Percentiles rank a stretch among this genome's conserved stretches.
Evolutionary conservation across 53 echinoderm and acorn worm genomes (phyloP).

Genomic region (Stichopus horrens): DNA sequence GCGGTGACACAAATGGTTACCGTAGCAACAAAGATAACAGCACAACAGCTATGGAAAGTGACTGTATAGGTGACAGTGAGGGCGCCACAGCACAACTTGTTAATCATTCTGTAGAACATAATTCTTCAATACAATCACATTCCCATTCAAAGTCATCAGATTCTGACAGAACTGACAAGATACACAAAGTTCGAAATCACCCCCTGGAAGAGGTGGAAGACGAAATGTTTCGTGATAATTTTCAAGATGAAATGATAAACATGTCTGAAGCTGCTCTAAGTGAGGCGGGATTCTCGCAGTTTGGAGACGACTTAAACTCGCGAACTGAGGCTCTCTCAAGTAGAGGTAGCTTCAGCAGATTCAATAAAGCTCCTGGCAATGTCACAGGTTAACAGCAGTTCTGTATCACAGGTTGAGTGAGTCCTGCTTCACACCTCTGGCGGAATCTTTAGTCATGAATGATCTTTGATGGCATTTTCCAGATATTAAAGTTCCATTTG

Average conservation of each 20-base stretch:
- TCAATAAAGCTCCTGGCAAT: conserved; percentile 28
- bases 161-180: not conserved
- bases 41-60: not conserved
- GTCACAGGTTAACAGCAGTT: not conserved
- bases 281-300: conserved; percentile 10
- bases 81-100: not conserved
- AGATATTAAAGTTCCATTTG: too few relatives aligned
- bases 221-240: not conserved
- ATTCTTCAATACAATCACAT: conserved; percentile 16
- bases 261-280: conserved; percentile 19
- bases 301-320: conserved; percentile 19
- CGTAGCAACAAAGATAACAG: not conserved
- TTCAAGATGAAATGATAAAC: conserved; percentile 9
- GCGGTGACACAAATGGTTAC: conserved; percentile 15
- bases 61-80: not conserved
- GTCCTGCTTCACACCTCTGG: too few relatives aligned
- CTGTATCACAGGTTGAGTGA: too few relatives aligned
- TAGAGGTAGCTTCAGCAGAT: conserved; percentile 33
- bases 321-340: conserved; percentile 37
- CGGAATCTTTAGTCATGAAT: too few relatives aligned
- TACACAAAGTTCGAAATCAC: not conserved
- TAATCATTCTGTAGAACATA: not conserved
- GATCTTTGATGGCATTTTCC: too few relatives aligned
- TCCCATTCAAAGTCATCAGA: conserved; percentile 16
- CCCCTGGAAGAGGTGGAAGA: not conserved